phyloP scores from a whole-genome alignment of 2,113 vertebrate genomes.

The Motacilla tschutschensis region DNA sequence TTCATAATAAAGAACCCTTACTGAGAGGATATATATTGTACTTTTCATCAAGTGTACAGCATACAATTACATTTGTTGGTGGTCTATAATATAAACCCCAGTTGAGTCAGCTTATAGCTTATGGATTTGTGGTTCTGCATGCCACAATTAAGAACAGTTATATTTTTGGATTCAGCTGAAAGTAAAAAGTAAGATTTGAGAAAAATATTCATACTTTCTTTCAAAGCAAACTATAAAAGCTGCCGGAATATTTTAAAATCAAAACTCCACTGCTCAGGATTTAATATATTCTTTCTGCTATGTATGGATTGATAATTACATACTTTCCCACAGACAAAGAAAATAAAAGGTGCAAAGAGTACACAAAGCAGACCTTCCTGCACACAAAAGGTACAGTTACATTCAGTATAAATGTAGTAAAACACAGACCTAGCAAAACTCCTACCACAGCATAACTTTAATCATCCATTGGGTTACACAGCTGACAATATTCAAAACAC shows the following conservation, averaged over 20 bases:
- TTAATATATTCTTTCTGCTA: neutral
- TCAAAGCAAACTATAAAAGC: neutral
- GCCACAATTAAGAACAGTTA: neutral
- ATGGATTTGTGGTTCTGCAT: neutral
- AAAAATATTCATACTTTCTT: neutral
- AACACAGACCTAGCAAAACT: neutral
- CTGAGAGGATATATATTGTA: slow-evolving; percentile 62
- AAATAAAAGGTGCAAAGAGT: neutral
- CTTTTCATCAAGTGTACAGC: slow-evolving; percentile 52
- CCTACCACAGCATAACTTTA: neutral
- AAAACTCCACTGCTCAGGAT: neutral
- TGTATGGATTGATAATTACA: neutral
- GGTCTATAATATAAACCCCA: slow-evolving; percentile 57
- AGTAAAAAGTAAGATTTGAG: neutral
- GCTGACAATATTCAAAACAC: neutral
- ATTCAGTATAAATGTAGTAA: neutral
- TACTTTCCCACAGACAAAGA: neutral
- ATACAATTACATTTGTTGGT: slow-evolving; percentile 66
- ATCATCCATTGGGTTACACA: neutral
- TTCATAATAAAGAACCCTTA: slow-evolving; percentile 69
- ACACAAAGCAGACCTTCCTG: neutral
- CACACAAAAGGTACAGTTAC: neutral
- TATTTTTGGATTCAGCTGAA: neutral
- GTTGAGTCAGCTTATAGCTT: neutral
- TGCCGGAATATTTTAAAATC: neutral